phyloP scores from a whole-genome alignment of 1,140 invertebrate species.

The Drosophila asahinai region DNA sequence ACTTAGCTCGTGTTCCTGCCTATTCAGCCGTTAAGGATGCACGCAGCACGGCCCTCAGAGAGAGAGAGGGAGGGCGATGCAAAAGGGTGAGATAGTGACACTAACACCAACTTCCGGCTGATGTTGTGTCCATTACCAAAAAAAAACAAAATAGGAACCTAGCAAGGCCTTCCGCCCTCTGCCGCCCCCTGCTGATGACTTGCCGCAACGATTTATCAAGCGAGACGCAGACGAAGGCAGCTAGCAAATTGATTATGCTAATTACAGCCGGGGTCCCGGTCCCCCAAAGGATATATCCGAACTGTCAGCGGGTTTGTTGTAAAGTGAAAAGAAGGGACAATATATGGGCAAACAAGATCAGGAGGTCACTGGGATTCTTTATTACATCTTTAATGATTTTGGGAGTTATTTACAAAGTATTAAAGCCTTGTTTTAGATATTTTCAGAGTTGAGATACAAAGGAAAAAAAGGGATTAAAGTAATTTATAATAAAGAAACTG shows the following conservation, averaged over 20 bases:
- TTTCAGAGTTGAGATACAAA: too few relatives aligned
- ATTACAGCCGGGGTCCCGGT: constrained; percentile 39
- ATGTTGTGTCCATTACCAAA: constrained; percentile 68
- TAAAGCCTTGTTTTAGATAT: neutral
- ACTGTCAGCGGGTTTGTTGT: constrained; percentile 39
- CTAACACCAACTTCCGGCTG: constrained; percentile 57
- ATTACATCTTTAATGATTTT: too few relatives aligned
- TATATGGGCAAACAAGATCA: neutral
- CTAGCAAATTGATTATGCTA: constrained; percentile 79
- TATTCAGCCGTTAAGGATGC: constrained; percentile 60
- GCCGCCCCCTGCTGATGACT: constrained; percentile 56
- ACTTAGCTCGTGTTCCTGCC: constrained; percentile 33
- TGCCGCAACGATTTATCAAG: constrained; percentile 82
- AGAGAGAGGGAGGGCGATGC: neutral
- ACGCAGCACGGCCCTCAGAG: constrained; percentile 13
- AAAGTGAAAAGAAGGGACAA: constrained; percentile 2
- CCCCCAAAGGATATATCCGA: constrained; percentile 25
- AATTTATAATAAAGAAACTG: too few relatives aligned
- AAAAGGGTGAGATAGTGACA: constrained; percentile 33
- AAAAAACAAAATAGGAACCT: neutral
- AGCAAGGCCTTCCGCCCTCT: neutral
- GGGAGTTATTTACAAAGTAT: too few relatives aligned
- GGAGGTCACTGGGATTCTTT: neutral
- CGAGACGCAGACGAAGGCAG: constrained; percentile 62
- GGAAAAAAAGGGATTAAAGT: too few relatives aligned